Base-by-base conservation (phyloP, 2,797 vertebrate genomes). In the Pseudochaenichthys georgianus region DNA sequence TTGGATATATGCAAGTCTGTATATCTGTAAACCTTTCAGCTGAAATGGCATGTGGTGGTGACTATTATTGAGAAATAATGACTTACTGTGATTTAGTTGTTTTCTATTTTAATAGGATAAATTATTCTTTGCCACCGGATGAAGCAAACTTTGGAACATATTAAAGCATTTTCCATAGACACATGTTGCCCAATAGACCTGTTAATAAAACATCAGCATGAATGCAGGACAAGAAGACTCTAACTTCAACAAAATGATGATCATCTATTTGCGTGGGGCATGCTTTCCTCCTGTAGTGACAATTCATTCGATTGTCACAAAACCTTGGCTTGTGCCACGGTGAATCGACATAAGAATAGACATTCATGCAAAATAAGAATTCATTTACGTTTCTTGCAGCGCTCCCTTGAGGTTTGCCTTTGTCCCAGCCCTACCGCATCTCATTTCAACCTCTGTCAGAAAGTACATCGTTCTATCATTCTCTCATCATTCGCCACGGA, bases 221-320 rank as follows among this genome's bases (percentile, higher is more conserved):
- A 23, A n/a, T 60, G 52, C 11, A 42, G 15, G 4, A 38, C 5
- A 6, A 17, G 16, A 47, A 60, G 19, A 53, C 53, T 41, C 12
- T 38, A 34, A 41, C 46, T 66, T 19, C 16, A 43, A 58, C 51
- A 54, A 50, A 21, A 53, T 21, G 15, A 7, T 48, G 51, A 54
- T 50, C 9, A 54, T 38, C 43, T 70, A 34, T 45, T 23, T 45
- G 42, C 58, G 21, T 15, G 58, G 16, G 48, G 45, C 46, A 52
- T 42, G 13, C 4, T 59, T 45, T 50, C 17, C 46, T 42, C 31
- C 12, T 45, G 58, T 81, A 73, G 84, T 75, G 79, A 89, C 84
- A 92, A 90, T 90, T 88, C 83, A 73, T 82, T 77, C 86, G 86
- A 93, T 90, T 91, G 91, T 75, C 80, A 95, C 91, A 82, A 91